Percentiles rank a stretch among this genome's conserved stretches.
Conservation (phyloP, 2,113 vertebrate species). For the Boulengerochromis microlepis region DNA sequence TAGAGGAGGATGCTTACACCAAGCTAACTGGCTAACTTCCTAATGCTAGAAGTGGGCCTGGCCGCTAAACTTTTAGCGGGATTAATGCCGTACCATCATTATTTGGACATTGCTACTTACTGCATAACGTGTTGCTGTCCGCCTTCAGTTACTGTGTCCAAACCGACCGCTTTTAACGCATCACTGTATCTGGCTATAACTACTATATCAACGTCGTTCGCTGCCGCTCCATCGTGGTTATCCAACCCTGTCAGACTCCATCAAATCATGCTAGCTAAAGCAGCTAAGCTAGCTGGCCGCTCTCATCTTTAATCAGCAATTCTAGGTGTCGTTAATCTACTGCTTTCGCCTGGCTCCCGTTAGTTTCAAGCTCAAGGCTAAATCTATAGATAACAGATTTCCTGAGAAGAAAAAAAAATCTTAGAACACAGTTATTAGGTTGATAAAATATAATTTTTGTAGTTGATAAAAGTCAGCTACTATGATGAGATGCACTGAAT, state of each 20-base stretch:
- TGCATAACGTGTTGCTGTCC: conserved; percentile 50
- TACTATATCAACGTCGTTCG: neutral
- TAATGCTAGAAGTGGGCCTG: neutral
- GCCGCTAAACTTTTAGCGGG: conserved; percentile 14
- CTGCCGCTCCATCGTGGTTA: conserved; percentile 8
- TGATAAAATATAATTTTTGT: neutral
- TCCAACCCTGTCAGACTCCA: conserved; percentile 6
- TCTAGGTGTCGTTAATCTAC: neutral
- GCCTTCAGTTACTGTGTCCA: neutral
- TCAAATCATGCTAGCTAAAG: neutral
- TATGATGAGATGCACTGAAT: neutral
- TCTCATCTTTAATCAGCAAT: neutral
- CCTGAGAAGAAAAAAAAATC: neutral
- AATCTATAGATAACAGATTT: neutral
- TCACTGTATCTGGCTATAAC: neutral
- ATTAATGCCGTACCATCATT: neutral
- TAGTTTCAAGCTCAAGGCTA: neutral
- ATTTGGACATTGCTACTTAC: conserved; percentile 33
- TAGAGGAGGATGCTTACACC: neutral
- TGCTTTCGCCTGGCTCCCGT: neutral
- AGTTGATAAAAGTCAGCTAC: neutral
- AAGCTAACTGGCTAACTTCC: conserved; percentile 36
- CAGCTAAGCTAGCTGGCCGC: neutral
- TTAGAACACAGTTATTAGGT: neutral
- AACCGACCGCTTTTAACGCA: neutral